These are phyloP conservation scores for Drosophila cardini DNA, from an alignment of 1,140 invertebrate genomes.

Conservation along the genomic window DNA sequence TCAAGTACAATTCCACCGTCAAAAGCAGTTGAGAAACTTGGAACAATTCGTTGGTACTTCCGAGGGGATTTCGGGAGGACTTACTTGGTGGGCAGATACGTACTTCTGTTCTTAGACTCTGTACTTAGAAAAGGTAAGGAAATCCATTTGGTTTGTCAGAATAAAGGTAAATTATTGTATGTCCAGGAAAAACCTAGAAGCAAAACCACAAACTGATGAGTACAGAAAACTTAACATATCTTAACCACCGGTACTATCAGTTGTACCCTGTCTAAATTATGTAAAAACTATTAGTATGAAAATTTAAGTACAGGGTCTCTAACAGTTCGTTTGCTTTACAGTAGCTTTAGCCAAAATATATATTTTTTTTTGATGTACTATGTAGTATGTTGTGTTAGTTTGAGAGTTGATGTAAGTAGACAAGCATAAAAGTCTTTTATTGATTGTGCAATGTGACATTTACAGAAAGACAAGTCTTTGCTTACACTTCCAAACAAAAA, in stretches of 20 bases:
- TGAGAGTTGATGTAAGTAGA: slow-evolving; percentile 15
- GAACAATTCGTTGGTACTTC: neutral
- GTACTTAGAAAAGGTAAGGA: too few species aligned
- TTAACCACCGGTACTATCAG: too few species aligned
- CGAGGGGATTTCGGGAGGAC: neutral
- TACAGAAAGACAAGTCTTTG: slow-evolving; percentile 16
- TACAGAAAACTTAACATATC: too few species aligned
- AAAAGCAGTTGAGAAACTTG: slow-evolving; percentile 8
- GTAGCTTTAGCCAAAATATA: too few species aligned
- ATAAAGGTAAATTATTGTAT: too few species aligned
- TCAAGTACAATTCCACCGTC: slow-evolving; percentile 21
- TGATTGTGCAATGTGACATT: slow-evolving; percentile 45
- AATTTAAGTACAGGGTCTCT: neutral
- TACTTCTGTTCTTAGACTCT: too few species aligned
- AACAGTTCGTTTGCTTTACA: too few species aligned
- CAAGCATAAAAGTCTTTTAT: slow-evolving; percentile 50
- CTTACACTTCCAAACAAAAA: neutral
- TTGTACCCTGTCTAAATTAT: too few species aligned
- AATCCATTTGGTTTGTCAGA: too few species aligned
- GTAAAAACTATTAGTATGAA: too few species aligned
- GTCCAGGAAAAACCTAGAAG: too few species aligned
- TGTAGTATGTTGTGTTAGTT: slow-evolving; percentile 2
- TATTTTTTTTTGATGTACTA: neutral
- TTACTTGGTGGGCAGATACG: neutral
- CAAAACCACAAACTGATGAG: too few species aligned